Evolutionary conservation across 2,113 vertebrate genomes (phyloP).

Genomic region (Pagrus major): DNA sequence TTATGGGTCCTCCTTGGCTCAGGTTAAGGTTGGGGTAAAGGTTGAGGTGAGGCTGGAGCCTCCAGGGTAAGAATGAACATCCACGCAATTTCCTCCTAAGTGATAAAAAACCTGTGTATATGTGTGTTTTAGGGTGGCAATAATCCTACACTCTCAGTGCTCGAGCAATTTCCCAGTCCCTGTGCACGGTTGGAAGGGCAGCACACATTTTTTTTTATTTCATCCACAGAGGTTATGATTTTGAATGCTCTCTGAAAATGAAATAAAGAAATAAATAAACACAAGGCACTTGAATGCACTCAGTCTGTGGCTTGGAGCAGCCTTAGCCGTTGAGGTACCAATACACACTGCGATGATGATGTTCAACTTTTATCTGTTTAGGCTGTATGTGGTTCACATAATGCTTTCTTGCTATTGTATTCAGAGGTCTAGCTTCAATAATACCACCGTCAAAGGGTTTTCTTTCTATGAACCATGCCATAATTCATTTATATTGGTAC

Average conservation of each 20-base stretch:
- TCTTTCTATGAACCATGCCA: slow-evolving; percentile 9
- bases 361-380: slow-evolving; percentile 3
- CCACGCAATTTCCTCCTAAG: slow-evolving; percentile 9
- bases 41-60: slow-evolving; percentile 5
- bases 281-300: slow-evolving; percentile 7
- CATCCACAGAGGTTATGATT: slow-evolving; percentile 30
- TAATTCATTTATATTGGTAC: background rate
- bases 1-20: background rate
- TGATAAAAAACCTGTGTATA: slow-evolving; percentile 6
- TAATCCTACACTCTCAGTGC: slow-evolving; percentile 39
- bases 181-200: slow-evolving; percentile 51
- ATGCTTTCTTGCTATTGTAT: background rate
- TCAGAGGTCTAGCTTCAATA: slow-evolving; percentile 13
- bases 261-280: slow-evolving; percentile 30
- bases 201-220: slow-evolving; percentile 51
- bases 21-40: background rate
- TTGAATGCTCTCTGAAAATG: slow-evolving; percentile 29
- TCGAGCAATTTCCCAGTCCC: slow-evolving; percentile 43
- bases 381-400: slow-evolving; percentile 5
- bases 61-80: slow-evolving; percentile 16
- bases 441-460: background rate
- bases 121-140: slow-evolving; percentile 5
- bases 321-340: background rate
- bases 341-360: background rate
- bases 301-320: background rate